Base-by-base conservation (phyloP, 2,888 invertebrate species). In the Serrognathus titanus region DNA sequence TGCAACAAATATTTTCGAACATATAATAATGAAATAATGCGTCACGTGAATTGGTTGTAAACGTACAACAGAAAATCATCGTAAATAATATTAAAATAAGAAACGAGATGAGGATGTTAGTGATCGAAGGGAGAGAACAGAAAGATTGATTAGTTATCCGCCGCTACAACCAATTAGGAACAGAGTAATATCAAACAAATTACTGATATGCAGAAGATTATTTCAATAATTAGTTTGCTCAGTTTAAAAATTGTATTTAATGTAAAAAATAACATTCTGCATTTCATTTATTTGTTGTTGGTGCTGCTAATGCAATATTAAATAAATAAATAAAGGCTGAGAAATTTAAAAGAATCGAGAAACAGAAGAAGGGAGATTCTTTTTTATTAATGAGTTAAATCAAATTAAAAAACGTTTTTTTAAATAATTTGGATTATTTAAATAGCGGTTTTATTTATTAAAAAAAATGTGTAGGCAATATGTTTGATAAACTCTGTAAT, bases 71-170 rank as follows among this genome's bases (percentile, higher is more conserved):
- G 24, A 35, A 53, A 46, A 46, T 12, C 48, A 40, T 53, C 12
- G 31, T 10, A 13, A 51, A 39, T 35, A 24, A 47, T 12, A 51
- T 11, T 11, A 31, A 47, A 55, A 55, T 51, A n/a, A 5, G 16
- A 54, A 49, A 49, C 13, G 12, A 40, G 11, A 49, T 51, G 38
- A 40, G 60, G 56, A 51, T 58, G 57, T 58, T 53, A 57, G 57
- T 57, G 53, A 56, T 45, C 8, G 51, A 31, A 38, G 39, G 49
- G 48, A 43, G 36, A 37, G 31, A 49, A 60, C 49, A 59, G 41
- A 56, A 40, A 63, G 56, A 59, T 35, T 55, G 48, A 62, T 63
- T 62, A 62, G 60, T 63, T 62, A 49, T 50, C 38, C 20, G 49
- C 38, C 31, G 46, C 38, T 43, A 31, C 41, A 11, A 35, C 35